phyloP scores from a whole-genome alignment of 2,888 invertebrate genomes.

The Mythimna loreyi region DNA sequence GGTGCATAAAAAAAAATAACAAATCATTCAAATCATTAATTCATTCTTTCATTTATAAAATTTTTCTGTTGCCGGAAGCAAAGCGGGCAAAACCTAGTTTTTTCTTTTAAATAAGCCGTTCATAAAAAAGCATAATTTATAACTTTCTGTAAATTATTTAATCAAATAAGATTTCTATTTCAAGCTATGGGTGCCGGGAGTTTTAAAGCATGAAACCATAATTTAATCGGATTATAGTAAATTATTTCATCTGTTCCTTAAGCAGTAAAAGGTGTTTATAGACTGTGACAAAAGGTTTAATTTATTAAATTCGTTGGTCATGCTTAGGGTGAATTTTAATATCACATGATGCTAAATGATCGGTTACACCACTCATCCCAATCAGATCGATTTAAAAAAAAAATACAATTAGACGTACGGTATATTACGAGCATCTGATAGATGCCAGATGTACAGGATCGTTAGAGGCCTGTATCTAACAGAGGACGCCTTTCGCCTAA shows the following conservation, averaged over 20 bases:
- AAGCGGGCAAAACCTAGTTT: no score
- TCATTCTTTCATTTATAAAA: no score
- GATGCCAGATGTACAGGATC: no score
- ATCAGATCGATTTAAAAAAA: slow-evolving; percentile 17
- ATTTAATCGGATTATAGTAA: slow-evolving; percentile 7
- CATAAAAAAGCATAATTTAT: no score
- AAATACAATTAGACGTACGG: neutral
- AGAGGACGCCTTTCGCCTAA: no score
- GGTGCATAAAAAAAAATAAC: no score
- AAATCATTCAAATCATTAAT: no score
- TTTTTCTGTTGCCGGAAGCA: no score
- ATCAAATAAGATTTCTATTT: neutral
- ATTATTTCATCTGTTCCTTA: slow-evolving; percentile 4
- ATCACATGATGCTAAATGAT: neutral
- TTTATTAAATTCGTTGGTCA: slow-evolving; percentile 50
- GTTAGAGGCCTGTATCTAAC: no score
- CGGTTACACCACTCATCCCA: slow-evolving; percentile 5
- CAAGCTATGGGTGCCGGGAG: neutral
- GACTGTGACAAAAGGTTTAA: slow-evolving; percentile 46
- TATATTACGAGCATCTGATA: no score
- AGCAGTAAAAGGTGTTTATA: slow-evolving; percentile 22
- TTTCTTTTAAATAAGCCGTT: no score
- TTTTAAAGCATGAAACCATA: slow-evolving; percentile 20
- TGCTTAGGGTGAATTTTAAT: slow-evolving; percentile 13
- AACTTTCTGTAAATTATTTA: no score